Percentiles rank a stretch among this genome's conserved stretches.
phyloP scores from a whole-genome alignment of 1,140 invertebrate genomes.

The Euura saliciscinereae region DNA sequence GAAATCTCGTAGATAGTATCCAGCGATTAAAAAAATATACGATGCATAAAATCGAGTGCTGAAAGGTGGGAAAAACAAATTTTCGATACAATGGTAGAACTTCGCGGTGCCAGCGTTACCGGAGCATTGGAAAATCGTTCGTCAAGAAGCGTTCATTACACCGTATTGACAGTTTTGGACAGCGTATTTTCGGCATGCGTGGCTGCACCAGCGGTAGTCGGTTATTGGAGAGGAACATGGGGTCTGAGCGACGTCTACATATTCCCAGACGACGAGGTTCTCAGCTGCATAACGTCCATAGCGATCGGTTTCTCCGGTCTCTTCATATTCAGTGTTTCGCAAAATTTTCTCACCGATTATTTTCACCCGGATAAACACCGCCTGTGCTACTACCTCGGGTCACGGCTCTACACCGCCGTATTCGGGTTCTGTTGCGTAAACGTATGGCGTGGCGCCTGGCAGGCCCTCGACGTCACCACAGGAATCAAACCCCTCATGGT shows the following conservation, averaged over 20 bases:
- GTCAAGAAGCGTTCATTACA: constrained; percentile 57
- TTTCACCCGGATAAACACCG: constrained; percentile 72
- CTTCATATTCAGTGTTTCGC: constrained; percentile 70
- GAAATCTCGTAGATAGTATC: constrained; percentile 14
- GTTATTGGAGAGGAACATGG: constrained; percentile 88
- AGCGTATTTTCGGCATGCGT: constrained; percentile 72
- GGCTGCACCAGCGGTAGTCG: constrained; percentile 79
- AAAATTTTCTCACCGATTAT: constrained; percentile 65
- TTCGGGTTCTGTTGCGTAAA: constrained; percentile 82
- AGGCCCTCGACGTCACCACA: constrained; percentile 73
- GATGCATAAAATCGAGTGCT: constrained; percentile 37
- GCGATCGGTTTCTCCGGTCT: constrained; percentile 71
- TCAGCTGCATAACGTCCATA: constrained; percentile 71
- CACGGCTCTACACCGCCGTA: constrained; percentile 75
- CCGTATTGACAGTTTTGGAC: constrained; percentile 72
- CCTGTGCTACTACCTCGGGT: constrained; percentile 72
- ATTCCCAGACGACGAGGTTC: constrained; percentile 62
- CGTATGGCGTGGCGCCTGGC: constrained; percentile 84
- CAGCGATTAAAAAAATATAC: constrained; percentile 1
- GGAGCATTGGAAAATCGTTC: constrained; percentile 41
- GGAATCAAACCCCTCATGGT: constrained; percentile 63
- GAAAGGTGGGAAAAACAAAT: constrained; percentile 18
- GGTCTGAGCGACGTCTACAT: constrained; percentile 76
- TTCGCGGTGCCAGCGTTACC: constrained; percentile 47
- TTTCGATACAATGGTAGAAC: constrained; percentile 45